Evolutionary conservation across 2,888 invertebrate species (phyloP), one percentile per base, ranked within the genome.

Genomic region (Dicycla oo): DNA sequence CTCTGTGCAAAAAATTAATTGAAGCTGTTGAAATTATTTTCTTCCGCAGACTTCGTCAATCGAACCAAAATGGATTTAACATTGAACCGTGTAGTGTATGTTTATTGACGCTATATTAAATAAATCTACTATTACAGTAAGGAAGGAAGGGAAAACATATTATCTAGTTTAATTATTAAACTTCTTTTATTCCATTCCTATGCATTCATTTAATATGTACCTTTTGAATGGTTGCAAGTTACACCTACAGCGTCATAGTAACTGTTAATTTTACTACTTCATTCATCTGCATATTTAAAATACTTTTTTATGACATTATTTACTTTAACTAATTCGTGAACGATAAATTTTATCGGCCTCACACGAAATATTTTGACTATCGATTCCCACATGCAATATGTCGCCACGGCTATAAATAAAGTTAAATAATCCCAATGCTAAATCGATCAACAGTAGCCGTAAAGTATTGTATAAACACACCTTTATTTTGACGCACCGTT

Each of bases 401-500:
- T 74, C 65, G 38, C 61, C 49, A 63, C 23, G 26, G 18, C 51
- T 43, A 71, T 82, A 74, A 78, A 78, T 82, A 64, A 54, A 45
- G 13, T 43, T n/a, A 34, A 80, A 68, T 71, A 82, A 78, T 78
- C 65, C 56, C 68, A 69, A 70, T 23, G 68, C 40, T 82, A 81
- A 78, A 82, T 82, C 78, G 70, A 69, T 82, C 79, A 74, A 69
- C 75, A 62, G 68, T 40, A 69, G 47, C 30, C 60, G 15, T 82
- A 78, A 74, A 81, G 15, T 78, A 66, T 71, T 82, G 62, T 75
- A 68, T 82, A 69, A 73, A 82, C 74, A 78, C 43, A 66, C 65
- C 68, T 82, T 68, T 74, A 75, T 70, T 73, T 82, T 82, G 82
- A 78, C 58, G 65, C 47, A 58, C 68, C 69, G 79, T 78, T 82